These are phyloP conservation scores for Dryobates pubescens DNA, from an alignment of 2,797 vertebrate genomes.

Conservation along the genomic window DNA sequence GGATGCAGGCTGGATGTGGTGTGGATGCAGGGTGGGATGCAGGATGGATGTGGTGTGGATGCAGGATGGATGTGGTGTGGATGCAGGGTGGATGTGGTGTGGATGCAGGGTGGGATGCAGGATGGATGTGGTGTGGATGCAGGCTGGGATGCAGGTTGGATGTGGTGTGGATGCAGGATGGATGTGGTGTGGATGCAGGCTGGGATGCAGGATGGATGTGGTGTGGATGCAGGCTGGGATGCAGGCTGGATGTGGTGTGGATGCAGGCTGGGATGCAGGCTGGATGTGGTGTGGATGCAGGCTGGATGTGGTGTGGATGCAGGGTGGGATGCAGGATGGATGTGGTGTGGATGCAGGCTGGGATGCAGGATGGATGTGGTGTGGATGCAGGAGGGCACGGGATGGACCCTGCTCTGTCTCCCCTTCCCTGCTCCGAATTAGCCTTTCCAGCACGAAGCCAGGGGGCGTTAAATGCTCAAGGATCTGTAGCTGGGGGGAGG, in stretches of 20 bases:
- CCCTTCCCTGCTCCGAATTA: not conserved
- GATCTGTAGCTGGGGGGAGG: fast-evolving
- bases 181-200: not conserved
- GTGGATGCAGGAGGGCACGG: not conserved
- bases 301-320: too few species aligned
- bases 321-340: not conserved
- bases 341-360: not conserved
- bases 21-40: too few species aligned
- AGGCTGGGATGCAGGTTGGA: too few species aligned
- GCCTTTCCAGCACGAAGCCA: fast-evolving
- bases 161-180: not conserved
- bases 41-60: too few species aligned
- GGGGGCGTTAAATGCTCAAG: fast-evolving
- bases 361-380: too few species aligned
- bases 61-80: too few species aligned
- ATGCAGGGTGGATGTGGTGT: too few species aligned
- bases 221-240: not conserved
- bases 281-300: too few species aligned
- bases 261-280: not conserved
- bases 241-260: not conserved
- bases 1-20: too few species aligned
- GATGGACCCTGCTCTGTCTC: not conserved
- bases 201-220: not conserved
- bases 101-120: too few species aligned
- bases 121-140: too few species aligned